Evolutionary conservation across 2,113 vertebrate genomes (phyloP).

Genomic region (Holacanthus passer): DNA sequence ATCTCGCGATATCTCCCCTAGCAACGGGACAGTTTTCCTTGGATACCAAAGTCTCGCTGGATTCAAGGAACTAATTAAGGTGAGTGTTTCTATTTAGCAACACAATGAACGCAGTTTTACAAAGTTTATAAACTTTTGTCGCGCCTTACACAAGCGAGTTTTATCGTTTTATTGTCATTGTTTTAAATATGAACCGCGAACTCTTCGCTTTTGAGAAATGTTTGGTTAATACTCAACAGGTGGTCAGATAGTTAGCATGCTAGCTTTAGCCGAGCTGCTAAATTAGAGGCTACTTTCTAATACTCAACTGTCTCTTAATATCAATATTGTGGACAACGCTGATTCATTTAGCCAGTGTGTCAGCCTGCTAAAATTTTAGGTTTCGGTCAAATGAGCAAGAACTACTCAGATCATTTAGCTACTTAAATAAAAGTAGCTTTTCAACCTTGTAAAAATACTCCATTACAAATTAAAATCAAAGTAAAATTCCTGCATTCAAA

Average conservation of each 20-base stretch:
- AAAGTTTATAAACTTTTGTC: neutral
- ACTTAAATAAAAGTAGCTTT: too few relatives aligned
- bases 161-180: neutral
- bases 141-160: too few relatives aligned
- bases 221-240: neutral
- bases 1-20: conserved; percentile 75
- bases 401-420: too few relatives aligned
- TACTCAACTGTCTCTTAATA: too few relatives aligned
- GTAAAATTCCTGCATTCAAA: too few relatives aligned
- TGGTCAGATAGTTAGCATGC: neutral
- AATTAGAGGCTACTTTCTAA: too few relatives aligned
- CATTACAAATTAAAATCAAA: too few relatives aligned
- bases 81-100: conserved; percentile 22
- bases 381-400: too few relatives aligned
- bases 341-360: too few relatives aligned
- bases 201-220: neutral
- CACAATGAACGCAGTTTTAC: neutral
- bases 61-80: conserved; percentile 34
- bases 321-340: too few relatives aligned
- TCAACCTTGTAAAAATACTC: too few relatives aligned
- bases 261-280: neutral
- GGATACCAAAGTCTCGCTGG: conserved; percentile 37
- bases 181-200: neutral
- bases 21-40: conserved; percentile 77
- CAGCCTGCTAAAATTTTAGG: too few relatives aligned